Evolutionary conservation across 2,888 invertebrate species (phyloP), one percentile per base, ranked within the genome.

Genomic region (Hypomecis punctinalis): DNA sequence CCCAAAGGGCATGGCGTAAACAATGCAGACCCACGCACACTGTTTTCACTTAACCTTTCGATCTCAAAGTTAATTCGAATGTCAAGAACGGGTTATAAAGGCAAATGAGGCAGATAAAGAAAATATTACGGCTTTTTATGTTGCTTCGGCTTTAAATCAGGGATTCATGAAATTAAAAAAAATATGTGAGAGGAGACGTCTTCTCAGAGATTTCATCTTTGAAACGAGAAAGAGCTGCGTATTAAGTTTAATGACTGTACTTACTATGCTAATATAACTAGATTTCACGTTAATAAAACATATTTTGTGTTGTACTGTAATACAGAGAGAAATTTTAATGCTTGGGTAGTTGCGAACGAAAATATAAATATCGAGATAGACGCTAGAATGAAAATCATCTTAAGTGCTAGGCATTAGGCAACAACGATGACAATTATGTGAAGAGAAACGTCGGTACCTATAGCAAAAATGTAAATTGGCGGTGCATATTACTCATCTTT

Each of bases 21-120:
- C 68, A 66, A 68, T 68, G 52, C 54, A 37, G 10, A 39, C 67
- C 67, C 63, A 70, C 71, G 59, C 64, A 45, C 13, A 49, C 40
- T 58, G 62, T 67, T 72, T 72, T 70, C 67, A 63, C 64, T 67
- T 68, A 63, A 67, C 68, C 69, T 69, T 63, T 64, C 11, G 54
- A 53, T 61, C 57, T 64, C 55, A 36, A 56, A 60, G 57, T 66
- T 66, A 63, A 72, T 68, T 65, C 13, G 23, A 68, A 67, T 67
- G 66, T 62, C 63, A 52, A 53, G 47, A 59, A 60, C 63, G 35
- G 40, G 67, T 65, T 60, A 59, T 37, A 63, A 40, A 62, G 23
- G 47, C 33, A 67, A 60, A 61, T 47, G 57, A 53, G 60, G 42
- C 33, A 60, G 51, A 64, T 60, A 55, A 64, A 66, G 49, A 57